Evolutionary conservation across 2,888 invertebrate genomes (phyloP).

Genomic region (Alloplasta piceator): DNA sequence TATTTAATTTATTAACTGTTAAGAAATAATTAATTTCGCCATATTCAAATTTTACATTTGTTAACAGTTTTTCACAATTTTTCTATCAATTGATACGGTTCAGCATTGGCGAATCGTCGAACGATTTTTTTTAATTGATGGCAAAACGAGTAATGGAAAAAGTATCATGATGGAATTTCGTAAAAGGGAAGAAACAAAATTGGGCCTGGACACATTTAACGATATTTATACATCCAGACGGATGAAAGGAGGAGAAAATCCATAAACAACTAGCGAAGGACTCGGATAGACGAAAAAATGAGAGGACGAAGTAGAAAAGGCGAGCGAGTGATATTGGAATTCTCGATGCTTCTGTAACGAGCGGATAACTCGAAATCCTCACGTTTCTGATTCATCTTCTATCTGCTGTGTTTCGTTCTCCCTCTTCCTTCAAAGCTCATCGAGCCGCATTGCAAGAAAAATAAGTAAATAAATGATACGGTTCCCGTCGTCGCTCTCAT

Average conservation of each 20-base stretch:
- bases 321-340: not conserved
- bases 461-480: slow-evolving; percentile 2
- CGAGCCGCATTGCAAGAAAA: not conserved
- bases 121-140: too few species aligned
- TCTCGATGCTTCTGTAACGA: slow-evolving; percentile 21
- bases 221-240: too few species aligned
- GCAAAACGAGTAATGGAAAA: too few species aligned
- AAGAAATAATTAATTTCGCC: too few species aligned
- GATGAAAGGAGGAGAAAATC: not conserved
- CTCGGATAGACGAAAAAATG: not conserved
- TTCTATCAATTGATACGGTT: too few species aligned
- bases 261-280: not conserved
- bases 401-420: not conserved
- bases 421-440: slow-evolving; percentile 8
- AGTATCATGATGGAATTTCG: too few species aligned
- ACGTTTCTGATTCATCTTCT: slow-evolving; percentile 6
- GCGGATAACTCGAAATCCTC: slow-evolving; percentile 1
- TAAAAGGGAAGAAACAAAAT: not conserved
- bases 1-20: too few species aligned
- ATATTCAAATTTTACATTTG: too few species aligned
- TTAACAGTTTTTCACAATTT: too few species aligned
- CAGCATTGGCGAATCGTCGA: too few species aligned
- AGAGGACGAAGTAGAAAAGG: not conserved
- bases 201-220: too few species aligned
- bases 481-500: not conserved